phyloP scores from a whole-genome alignment of 2,797 vertebrate species.

The Antrozous pallidus region DNA sequence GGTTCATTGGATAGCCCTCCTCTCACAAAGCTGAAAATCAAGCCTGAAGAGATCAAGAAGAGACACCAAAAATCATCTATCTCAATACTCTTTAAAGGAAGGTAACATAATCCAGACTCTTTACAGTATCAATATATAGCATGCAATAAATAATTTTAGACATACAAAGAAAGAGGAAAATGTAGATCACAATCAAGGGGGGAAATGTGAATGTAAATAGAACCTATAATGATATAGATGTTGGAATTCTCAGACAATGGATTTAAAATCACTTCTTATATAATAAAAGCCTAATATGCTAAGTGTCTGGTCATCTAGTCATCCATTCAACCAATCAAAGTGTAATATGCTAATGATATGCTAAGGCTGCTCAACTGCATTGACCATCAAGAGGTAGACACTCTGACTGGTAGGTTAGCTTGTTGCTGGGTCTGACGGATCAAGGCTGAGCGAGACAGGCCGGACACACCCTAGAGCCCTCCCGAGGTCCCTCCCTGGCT shows the following conservation, averaged over 20 bases:
- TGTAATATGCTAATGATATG: no score
- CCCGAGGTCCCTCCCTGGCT: fast-evolving
- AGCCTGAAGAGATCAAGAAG: not conserved
- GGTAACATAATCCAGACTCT: not conserved
- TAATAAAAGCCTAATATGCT: not conserved
- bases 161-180: not conserved
- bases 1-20: not conserved
- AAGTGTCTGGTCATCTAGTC: no score
- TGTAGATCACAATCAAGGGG: not conserved
- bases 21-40: not conserved
- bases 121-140: not conserved
- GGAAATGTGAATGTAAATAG: not conserved
- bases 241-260: not conserved
- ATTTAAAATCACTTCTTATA: not conserved
- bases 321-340: no score
- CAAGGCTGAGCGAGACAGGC: no score
- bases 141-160: not conserved
- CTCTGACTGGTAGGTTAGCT: no score
- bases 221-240: not conserved
- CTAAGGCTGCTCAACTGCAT: no score
- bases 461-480: no score
- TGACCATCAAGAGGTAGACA: no score
- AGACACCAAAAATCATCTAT: not conserved
- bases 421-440: no score
- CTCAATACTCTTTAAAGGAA: not conserved